Base-by-base conservation (phyloP, 2,888 invertebrate genomes). In the Idaea biselata region DNA sequence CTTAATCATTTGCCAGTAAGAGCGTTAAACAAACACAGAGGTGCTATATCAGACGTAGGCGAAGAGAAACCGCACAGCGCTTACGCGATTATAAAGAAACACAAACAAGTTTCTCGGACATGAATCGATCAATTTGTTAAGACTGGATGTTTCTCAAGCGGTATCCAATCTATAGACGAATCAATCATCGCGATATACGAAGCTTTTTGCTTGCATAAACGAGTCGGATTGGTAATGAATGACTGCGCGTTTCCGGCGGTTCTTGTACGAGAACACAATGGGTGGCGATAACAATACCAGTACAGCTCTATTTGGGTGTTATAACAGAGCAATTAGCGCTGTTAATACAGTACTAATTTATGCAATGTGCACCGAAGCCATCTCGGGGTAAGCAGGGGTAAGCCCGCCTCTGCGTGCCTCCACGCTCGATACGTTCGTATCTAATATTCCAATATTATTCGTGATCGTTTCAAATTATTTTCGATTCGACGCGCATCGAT, bases 81-180 rank as follows among this genome's bases (percentile, higher is more conserved):
- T 80, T 78, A 79, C 77, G 78, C 75, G 79, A 76, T 82, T 80
- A 82, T 79, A 82, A 80, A 80, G 73, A 75, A 78, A 83, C 76
- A 79, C 79, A 82, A 83, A 84, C 81, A 78, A 80, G 84, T 84
- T 83, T 82, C 81, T 82, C 78, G 73, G 71, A 80, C 76, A 78
- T 78, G 82, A 86, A 83, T 86, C 79, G 87, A 83, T 79, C 87
- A 87, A 87, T 88, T 87, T 86, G 85, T 85, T 82, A 77, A 80
- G 77, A 75, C 72, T 73, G 79, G 78, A 83, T 81, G 82, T 84
- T 84, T 82, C 82, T 79, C 81, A 81, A 83, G 80, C 76, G 75
- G 79, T 82, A 79, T 81, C 77, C 82, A 78, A 79, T 81, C 77
- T 82, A 78, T 78, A 76, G 83, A 87, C 73, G 81, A 83, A 88